Base-by-base conservation (phyloP, 2,888 invertebrate species). In the Noctua pronuba region DNA sequence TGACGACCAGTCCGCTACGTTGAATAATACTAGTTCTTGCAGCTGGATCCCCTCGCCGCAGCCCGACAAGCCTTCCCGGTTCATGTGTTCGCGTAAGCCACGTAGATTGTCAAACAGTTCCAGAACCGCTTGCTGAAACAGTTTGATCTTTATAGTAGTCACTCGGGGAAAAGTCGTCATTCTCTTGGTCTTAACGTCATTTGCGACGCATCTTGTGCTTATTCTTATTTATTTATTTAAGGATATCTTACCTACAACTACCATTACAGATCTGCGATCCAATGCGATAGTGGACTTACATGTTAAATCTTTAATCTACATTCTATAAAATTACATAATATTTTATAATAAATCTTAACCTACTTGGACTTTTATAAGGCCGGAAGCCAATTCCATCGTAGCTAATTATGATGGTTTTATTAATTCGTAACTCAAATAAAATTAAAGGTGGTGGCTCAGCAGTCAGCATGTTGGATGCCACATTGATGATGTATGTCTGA, bases 1-100 rank as follows among this genome's bases (percentile, higher is more conserved):
- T 0, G 93, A 83, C 2, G 95, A 91, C 96, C 96, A 96, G 85
- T 96, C 96, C 0, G 93, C 94, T 49, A 96, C 96, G 83, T 96
- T 96, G 84, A 95, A 95, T 71, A 96, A 90, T 72, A 94, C 92
- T 81, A 96, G 86, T 72, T 96, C 95, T 71, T 94, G 91, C 41
- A 88, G 88, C 55, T 89, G 90, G 16, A 89, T 31, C 0, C 92
- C 93, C 81, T 95, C 95, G 11, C 93, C 94, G 72, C 92, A 84
- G 4, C 92, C 93, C 11, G 89, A 72, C 16, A 92, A 79, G 2
- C 95, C 95, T 75, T 95, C 95, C 38, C 89, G 91, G 35, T 86
- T 73, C 93, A 96, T 92, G n/a, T 92, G 94, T 52, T 95, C 94
- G 21, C 91, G 93, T 72, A 96, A 83, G 35, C 77, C 87, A 80